Conservation (phyloP, 2,888 invertebrate species). For the Lasioglossum calceatum region DNA sequence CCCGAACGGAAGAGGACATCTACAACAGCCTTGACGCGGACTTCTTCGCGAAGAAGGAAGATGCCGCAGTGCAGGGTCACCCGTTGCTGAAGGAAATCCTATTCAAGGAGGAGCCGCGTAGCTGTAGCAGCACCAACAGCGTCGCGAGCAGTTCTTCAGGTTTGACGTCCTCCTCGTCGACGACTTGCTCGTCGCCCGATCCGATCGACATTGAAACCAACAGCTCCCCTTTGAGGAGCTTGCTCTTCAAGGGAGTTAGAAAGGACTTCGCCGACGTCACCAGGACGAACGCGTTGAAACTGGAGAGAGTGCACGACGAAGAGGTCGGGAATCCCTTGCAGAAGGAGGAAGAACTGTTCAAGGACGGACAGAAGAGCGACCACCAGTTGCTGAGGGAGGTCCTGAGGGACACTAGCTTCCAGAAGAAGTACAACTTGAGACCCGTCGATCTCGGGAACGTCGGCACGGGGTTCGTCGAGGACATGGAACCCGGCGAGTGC, state of each 20-base stretch:
- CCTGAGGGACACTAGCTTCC: constrained; percentile 93
- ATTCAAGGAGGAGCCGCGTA: constrained; percentile 80
- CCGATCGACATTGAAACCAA: constrained; percentile 85
- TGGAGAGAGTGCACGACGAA: constrained; percentile 62
- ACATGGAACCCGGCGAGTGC: constrained; percentile 89
- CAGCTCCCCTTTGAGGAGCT: constrained; percentile 78
- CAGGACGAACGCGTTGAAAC: constrained; percentile 55
- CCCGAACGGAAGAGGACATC: constrained; percentile 82
- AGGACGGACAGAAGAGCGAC: constrained; percentile 82
- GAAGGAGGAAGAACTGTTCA: constrained; percentile 77
- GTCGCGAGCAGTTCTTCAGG: constrained; percentile 57
- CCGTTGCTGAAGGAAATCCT: constrained; percentile 81
- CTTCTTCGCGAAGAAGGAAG: constrained; percentile 81
- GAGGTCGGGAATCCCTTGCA: constrained; percentile 82
- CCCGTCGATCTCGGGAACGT: constrained; percentile 89
- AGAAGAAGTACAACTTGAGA: constrained; percentile 92
- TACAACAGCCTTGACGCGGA: constrained; percentile 82
- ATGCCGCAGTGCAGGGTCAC: constrained; percentile 66
- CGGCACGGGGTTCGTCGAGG: constrained; percentile 84
- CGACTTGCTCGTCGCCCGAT: constrained; percentile 58
- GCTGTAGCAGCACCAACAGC: constrained; percentile 54
- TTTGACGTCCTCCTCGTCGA: constrained; percentile 62
- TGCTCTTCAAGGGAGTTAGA: constrained; percentile 76
- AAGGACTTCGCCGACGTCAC: constrained; percentile 51
- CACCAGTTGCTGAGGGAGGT: constrained; percentile 93